Evolutionary conservation across 2,888 invertebrate species (phyloP).

Genomic region (Agriopis aurantiaria): DNA sequence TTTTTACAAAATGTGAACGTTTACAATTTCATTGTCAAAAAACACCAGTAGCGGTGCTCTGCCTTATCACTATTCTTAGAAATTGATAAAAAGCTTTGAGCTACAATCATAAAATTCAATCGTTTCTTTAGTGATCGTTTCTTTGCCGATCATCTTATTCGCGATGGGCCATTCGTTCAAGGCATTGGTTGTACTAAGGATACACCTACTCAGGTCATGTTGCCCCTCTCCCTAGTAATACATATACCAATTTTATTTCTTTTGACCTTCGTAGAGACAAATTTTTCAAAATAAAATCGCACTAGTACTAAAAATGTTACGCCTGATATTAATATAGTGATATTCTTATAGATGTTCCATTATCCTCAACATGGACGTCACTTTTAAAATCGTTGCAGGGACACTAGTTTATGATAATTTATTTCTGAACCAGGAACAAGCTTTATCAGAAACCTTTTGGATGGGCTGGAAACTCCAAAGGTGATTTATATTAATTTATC

Average conservation of each 20-base stretch:
- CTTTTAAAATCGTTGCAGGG: background rate
- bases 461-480: no score
- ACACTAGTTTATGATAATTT: background rate
- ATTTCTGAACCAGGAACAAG: background rate
- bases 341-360: background rate
- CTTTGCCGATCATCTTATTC: constrained; percentile 28
- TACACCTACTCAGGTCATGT: background rate
- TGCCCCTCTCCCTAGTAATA: background rate
- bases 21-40: constrained; percentile 16
- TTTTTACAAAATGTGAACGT: constrained; percentile 4
- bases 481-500: background rate
- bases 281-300: no score
- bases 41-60: constrained; percentile 28
- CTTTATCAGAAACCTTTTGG: background rate
- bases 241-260: background rate
- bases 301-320: no score
- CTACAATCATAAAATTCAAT: constrained; percentile 26
- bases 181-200: constrained; percentile 3
- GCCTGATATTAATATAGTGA: no score
- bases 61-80: constrained; percentile 28
- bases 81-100: constrained; percentile 33
- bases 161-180: constrained; percentile 23
- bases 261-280: background rate
- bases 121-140: constrained; percentile 31
- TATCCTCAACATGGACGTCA: background rate